These are phyloP conservation scores for Aepyceros melampus DNA, from an alignment of 2,113 vertebrate genomes.

Conservation along the genomic window DNA sequence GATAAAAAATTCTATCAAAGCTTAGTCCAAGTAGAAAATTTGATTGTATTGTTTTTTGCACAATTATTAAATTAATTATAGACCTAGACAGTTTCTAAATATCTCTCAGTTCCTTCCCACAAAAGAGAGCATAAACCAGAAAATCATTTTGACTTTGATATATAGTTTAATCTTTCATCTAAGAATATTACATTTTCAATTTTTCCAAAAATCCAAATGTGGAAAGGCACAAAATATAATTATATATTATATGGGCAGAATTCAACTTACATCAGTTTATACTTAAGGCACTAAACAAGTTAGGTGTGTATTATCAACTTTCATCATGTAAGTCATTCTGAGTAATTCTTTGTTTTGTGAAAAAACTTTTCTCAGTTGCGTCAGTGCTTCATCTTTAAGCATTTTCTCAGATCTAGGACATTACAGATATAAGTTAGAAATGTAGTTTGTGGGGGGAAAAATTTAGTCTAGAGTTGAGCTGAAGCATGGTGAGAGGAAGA, in stretches of 20 bases:
- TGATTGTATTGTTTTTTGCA: constrained; percentile 52
- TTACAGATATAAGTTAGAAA: background rate
- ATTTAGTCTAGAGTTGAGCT: background rate
- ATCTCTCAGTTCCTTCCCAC: constrained; percentile 4
- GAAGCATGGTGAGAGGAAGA: background rate
- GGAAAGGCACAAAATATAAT: background rate
- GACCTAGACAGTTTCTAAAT: constrained; percentile 58
- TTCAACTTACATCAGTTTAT: background rate
- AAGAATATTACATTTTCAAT: constrained; percentile 5
- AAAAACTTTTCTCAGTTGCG: background rate
- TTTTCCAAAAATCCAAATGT: background rate
- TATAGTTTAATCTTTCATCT: constrained; percentile 16
- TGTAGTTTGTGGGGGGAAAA: background rate
- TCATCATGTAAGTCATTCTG: background rate
- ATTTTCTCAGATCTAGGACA: background rate
- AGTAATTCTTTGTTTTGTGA: background rate
- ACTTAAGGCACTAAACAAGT: background rate
- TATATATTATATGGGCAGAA: background rate
- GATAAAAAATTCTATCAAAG: constrained; percentile 63
- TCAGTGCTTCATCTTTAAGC: background rate
- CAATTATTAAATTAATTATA: constrained; percentile 54
- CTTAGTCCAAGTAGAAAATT: constrained; percentile 66
- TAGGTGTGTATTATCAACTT: background rate
- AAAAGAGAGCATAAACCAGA: constrained; percentile 30
- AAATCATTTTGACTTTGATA: constrained; percentile 47